Evolutionary conservation across 2,113 vertebrate species (phyloP).

Genomic region (Micronycteris hirsuta): DNA sequence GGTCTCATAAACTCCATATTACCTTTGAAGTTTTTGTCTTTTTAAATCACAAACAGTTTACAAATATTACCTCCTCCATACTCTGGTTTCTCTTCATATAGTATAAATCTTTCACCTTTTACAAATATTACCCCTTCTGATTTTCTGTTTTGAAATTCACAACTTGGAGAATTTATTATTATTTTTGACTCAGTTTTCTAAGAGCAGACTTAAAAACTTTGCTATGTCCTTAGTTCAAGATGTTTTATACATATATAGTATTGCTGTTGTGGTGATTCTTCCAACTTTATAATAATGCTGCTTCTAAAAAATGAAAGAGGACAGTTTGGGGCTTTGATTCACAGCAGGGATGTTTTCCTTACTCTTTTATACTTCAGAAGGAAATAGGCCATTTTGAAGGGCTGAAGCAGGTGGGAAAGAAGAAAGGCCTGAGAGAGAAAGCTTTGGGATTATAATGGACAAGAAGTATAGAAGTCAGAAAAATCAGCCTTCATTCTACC

Average conservation of each 20-base stretch:
- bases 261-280: constrained; percentile 35
- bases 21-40: background rate
- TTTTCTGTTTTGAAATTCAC: constrained; percentile 8
- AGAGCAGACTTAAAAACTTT: background rate
- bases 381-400: constrained; percentile 28
- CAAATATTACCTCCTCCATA: background rate
- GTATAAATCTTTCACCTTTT: background rate
- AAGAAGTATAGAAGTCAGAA: constrained; percentile 52
- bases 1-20: background rate
- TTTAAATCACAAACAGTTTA: background rate
- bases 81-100: no score
- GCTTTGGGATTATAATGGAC: constrained; percentile 43
- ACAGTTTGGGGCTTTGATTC: constrained; percentile 50
- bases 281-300: constrained; percentile 34
- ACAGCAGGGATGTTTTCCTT: constrained; percentile 46
- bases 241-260: constrained; percentile 53
- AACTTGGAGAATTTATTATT: background rate
- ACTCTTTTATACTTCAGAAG: constrained; percentile 58
- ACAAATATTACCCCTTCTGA: background rate
- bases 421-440: constrained; percentile 46
- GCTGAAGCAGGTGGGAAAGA: background rate
- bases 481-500: constrained; percentile 21
- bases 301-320: constrained; percentile 59
- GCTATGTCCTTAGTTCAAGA: background rate
- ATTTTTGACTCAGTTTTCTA: background rate